Percentiles rank a stretch among this genome's conserved stretches.
These are phyloP conservation scores for Dugesia japonica DNA, from an alignment of 2,888 invertebrate genomes.

Conservation along the genomic window DNA sequence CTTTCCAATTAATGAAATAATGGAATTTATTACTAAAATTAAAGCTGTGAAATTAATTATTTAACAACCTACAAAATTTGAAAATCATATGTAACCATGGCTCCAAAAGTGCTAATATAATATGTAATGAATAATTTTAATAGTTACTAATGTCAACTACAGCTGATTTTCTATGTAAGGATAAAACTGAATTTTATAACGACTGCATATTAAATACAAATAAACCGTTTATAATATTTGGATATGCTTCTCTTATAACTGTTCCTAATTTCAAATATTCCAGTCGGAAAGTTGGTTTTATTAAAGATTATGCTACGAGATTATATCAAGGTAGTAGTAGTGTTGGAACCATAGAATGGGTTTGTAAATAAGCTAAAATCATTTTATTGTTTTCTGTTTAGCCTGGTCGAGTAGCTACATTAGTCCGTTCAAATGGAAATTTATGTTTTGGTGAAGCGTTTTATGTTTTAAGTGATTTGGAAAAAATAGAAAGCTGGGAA, in stretches of 20 bases:
- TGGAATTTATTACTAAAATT: too few relatives aligned
- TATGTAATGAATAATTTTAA: too few relatives aligned
- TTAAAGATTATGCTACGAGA: neutral
- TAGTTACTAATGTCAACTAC: too few relatives aligned
- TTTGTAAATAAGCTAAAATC: too few relatives aligned
- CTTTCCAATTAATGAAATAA: too few relatives aligned
- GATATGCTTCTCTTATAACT: neutral
- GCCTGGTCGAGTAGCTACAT: neutral
- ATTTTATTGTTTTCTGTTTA: too few relatives aligned
- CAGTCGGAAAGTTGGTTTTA: neutral
- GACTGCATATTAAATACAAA: neutral
- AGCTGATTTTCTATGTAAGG: neutral
- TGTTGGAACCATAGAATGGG: neutral
- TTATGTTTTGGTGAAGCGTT: neutral
- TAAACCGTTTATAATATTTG: neutral
- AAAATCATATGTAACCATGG: too few relatives aligned
- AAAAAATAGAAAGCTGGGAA: neutral
- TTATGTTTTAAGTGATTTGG: neutral
- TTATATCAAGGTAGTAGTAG: neutral
- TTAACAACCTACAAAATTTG: too few relatives aligned
- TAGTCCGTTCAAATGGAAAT: neutral
- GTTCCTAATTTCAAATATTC: constrained; percentile 7
- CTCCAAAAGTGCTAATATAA: too few relatives aligned
- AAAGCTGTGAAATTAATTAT: too few relatives aligned
- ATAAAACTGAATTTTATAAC: neutral